Evolutionary conservation across 2,797 vertebrate genomes (phyloP), one percentile per base, ranked within the genome.

Genomic region (Notolabrus celidotus): DNA sequence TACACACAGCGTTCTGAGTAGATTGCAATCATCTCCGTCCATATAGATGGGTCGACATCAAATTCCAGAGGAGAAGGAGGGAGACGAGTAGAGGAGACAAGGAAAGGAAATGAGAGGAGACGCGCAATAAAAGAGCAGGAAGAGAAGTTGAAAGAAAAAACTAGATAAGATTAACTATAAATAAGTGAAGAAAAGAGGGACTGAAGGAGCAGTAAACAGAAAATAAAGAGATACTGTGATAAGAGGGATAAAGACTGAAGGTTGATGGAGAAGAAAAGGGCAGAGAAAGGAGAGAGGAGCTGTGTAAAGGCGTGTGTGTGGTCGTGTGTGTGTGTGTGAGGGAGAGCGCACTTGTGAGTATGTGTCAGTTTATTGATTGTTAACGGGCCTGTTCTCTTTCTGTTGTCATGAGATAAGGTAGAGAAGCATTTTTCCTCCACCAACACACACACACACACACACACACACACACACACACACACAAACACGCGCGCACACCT

Each of bases 331-430:
- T 38, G 57, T 60, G 46, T 23, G 39, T 45, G 43, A 42, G 47
- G 67, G 61, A 36, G 61, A n/a, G 39, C 68, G 71, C 80, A 77
- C 67, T 74, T 63, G 74, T 84, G 85, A 87, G 87, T 71, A 79
- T 84, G 85, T 89, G 92, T 90, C 83, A 83, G 83, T 83, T 91
- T 92, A 94, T 94, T 93, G 93, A 94, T 94, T 90, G 87, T 88
- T 85, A 91, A 91, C 88, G 55, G 64, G 84, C 63, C 82, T 87
- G 85, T 84, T 89, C 83, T 88, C 88, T 79, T 79, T 92, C 93
- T 94, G 93, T 90, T 93, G 88, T 92, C 69, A 86, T 61, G 88
- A 93, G 93, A 94, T 94, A 94, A 93, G 92, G 71, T 77, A 64
- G 81, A 86, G 84, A 84, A 82, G 83, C 85, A 78, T 80, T 83